Base-by-base conservation (phyloP, 2,888 invertebrate genomes). In the Macrostomum cliftonense region DNA sequence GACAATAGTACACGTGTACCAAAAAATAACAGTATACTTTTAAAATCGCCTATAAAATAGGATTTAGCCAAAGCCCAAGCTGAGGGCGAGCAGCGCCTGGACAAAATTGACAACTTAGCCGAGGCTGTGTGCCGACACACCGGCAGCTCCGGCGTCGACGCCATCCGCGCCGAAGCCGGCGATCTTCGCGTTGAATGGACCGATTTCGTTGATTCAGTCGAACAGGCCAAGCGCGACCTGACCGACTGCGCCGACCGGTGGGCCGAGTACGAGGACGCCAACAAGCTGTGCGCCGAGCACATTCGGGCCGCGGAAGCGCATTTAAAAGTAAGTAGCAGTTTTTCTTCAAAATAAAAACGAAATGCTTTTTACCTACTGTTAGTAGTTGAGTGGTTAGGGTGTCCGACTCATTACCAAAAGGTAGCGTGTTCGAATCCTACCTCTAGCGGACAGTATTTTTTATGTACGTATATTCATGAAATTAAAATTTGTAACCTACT, bases 181-280 rank as follows among this genome's bases (percentile, higher is more conserved):
- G 59, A 59, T 7, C 55, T 64, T n/a, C 54, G 59, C 39, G 56
- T 55, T 37, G 63, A 63, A 54, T 65, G 64, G 65, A 61, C 64
- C 45, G 60, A 59, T 17, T 64, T 64, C 54, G 59, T 62, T 28
- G 57, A 57, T 47, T 58, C 59, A 12, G 54, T 64, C 20, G 58
- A 57, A 39, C 61, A 65, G 62, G 62, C 63, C 7, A 60, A 63
- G 48, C 54, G 50, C 43, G 60, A 62, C 1, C 73, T 91, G 47
- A 83, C 88, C 67, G 77, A 75, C 43, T 84, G 87, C 65, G 75
- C 89, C 45, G 80, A 81, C 60, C 83, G 85, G 62, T 91, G 89
- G 89, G 78, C 80, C 48, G 87, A 88, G 61, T 89, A 86, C 63
- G 91, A 91, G 64, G 76, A 77, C 17, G 74, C 83, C 61, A 83